A percentile compares a stretch with the other conserved stretches of the same genome.
Conservation (phyloP, 2,113 vertebrate genomes). For the Sander vitreus region DNA sequence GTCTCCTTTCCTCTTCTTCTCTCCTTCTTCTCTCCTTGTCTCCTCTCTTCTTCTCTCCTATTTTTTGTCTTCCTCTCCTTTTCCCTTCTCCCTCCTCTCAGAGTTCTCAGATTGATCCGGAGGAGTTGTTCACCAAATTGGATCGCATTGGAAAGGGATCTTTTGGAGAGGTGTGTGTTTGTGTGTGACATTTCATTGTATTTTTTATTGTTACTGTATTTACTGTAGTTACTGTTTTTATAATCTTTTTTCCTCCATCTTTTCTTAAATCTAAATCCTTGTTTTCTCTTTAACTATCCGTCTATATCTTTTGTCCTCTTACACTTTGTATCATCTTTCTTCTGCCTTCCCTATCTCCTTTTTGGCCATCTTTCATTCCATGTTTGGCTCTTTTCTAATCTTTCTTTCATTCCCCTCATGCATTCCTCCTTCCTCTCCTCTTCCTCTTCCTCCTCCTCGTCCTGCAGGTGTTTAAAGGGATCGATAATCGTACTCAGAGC, state of each 20-base stretch:
- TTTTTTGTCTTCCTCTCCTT: neutral
- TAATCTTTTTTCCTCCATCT: neutral
- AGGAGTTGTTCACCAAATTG: slow-evolving; percentile 93
- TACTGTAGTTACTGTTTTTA: too few species aligned
- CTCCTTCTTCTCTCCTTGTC: neutral
- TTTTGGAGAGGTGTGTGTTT: slow-evolving; percentile 90
- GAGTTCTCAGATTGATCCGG: slow-evolving; percentile 92
- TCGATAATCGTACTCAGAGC: slow-evolving; percentile 91
- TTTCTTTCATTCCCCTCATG: too few species aligned
- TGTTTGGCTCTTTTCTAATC: too few species aligned
- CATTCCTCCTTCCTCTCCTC: neutral
- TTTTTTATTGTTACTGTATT: neutral
- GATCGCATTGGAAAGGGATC: slow-evolving; percentile 96
- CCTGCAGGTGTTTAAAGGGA: slow-evolving; percentile 88
- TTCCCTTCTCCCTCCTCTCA: slow-evolving; percentile 54
- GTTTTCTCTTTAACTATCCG: neutral
- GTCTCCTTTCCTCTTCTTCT: neutral
- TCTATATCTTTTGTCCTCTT: too few species aligned
- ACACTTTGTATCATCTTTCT: neutral
- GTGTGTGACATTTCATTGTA: neutral
- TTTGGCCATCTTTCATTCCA: too few species aligned
- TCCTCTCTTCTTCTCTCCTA: neutral
- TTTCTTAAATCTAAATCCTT: neutral
- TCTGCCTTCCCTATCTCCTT: neutral
- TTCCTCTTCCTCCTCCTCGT: neutral